Percentiles rank a stretch among this genome's conserved stretches.
phyloP scores from a whole-genome alignment of 2,888 invertebrate genomes.

The Reticulitermes lucifugus region DNA sequence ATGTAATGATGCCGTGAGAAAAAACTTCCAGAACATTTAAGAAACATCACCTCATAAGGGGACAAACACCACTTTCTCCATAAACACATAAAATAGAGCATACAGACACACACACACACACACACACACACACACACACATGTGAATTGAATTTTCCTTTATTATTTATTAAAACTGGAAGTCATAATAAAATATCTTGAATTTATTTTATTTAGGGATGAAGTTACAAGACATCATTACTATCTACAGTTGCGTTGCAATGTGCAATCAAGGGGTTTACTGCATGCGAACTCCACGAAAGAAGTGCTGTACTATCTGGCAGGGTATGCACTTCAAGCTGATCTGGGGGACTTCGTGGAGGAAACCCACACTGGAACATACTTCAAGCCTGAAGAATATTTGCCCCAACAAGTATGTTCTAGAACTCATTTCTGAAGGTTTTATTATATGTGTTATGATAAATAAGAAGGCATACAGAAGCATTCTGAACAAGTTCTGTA shows the following conservation, averaged over 20 bases:
- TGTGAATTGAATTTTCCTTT: background rate
- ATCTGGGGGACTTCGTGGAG: conserved; percentile 83
- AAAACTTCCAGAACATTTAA: no score
- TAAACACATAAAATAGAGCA: background rate
- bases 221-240: conserved; percentile 92
- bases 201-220: conserved; percentile 71
- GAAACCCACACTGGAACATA: conserved; percentile 60
- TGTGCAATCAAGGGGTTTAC: conserved; percentile 67
- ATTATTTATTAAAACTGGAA: background rate
- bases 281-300: conserved; percentile 74
- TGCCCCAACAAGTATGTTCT: conserved; percentile 46
- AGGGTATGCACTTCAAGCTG: conserved; percentile 92
- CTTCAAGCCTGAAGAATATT: conserved; percentile 51
- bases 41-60: no score
- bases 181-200: background rate
- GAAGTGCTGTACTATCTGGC: conserved; percentile 83
- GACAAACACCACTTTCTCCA: no score
- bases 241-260: conserved; percentile 95
- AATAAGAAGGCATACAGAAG: no score
- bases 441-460: no score
- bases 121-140: background rate
- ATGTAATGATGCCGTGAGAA: no score
- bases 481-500: no score
- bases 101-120: background rate
- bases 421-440: no score